Conservation (phyloP, 2,797 vertebrate species). For the Danio aesculapii region DNA sequence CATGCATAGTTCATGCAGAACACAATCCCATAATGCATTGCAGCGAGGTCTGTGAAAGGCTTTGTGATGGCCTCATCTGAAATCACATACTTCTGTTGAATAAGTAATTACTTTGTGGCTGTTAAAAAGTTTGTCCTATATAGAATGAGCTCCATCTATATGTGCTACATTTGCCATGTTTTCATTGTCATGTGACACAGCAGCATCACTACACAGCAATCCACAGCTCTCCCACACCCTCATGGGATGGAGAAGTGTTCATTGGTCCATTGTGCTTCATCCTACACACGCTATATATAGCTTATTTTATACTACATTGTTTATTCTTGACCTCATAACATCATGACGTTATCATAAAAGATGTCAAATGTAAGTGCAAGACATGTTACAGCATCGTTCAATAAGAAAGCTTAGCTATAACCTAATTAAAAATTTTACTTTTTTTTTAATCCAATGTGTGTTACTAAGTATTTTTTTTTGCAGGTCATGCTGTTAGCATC, state of each 20-base stretch:
- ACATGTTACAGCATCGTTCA: background rate
- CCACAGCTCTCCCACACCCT: no score
- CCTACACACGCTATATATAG: background rate
- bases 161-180: no score
- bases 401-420: background rate
- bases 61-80: background rate
- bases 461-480: background rate
- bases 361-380: background rate
- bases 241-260: no score
- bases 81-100: background rate
- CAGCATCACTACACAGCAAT: no score
- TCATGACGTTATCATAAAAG: no score
- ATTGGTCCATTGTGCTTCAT: background rate
- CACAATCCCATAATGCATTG: background rate
- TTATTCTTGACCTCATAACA: background rate
- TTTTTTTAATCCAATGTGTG: background rate
- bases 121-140: no score
- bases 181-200: no score
- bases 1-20: slow-evolving; percentile 16
- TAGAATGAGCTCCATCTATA: no score
- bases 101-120: background rate
- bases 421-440: background rate
- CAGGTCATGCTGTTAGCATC: no score
- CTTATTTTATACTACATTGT: background rate
- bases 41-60: background rate